Conservation (phyloP, 2,797 vertebrate genomes). For the Dromococcyx pavoninus region DNA sequence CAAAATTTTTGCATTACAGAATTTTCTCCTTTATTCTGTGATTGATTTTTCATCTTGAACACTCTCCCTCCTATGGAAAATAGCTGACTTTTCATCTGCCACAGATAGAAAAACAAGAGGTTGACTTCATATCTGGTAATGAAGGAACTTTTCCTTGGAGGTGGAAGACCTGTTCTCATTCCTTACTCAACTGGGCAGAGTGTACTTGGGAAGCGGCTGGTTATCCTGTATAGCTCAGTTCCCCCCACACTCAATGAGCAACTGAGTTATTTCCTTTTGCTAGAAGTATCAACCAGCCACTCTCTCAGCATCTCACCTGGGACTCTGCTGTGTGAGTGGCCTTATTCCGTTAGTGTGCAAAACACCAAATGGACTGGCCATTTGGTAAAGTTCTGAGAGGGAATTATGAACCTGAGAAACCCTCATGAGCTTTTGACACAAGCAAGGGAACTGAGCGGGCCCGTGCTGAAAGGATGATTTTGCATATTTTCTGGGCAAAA, state of each 20-base stretch:
- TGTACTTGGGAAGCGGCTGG: not conserved
- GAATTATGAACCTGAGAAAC: not conserved
- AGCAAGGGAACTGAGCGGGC: rapidly evolving
- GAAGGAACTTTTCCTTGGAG: not conserved
- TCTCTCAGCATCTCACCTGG: not conserved
- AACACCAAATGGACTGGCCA: not conserved
- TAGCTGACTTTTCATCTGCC: not conserved
- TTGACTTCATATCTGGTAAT: not conserved
- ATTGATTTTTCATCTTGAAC: not conserved
- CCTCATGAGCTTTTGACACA: not conserved
- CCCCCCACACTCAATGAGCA: rapidly evolving
- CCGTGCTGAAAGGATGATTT: not conserved
- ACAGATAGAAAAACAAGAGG: not conserved
- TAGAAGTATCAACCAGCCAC: not conserved
- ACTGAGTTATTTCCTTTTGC: not conserved
- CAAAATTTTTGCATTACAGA: not conserved
- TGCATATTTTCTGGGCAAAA: not conserved
- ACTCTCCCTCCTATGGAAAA: not conserved
- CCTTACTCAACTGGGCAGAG: not conserved
- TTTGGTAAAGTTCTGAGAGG: not conserved
- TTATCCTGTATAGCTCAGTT: not conserved
- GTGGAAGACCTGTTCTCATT: not conserved
- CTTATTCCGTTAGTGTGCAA: not conserved
- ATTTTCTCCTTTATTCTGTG: not conserved
- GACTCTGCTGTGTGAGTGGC: not conserved